Base-by-base conservation (phyloP, 1,140 invertebrate genomes). In the Drosophila bocki region DNA sequence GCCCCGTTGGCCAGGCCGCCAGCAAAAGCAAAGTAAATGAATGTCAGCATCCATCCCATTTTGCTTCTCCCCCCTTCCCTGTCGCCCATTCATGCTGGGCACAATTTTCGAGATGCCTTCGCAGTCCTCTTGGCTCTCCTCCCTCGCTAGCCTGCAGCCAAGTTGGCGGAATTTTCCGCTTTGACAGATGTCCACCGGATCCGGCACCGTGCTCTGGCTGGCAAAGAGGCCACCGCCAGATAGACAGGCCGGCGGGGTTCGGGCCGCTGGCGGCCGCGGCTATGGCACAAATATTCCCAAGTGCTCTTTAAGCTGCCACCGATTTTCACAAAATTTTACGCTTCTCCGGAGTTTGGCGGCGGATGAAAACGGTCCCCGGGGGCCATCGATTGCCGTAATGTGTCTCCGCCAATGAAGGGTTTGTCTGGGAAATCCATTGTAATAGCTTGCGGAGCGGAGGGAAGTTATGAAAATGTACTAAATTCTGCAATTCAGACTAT, bases 11-110 rank as follows among this genome's bases (percentile, higher is more conserved):
- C 51, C 68, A 62, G 71, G 41, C 65, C 74, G 57, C 62, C 71
- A 77, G 78, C 67, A 33, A 71, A 47, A 50, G 81, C 79, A 83
- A 60, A 72, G 68, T 72, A 72, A 74, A 87, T 88, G 84, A 87
- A 87, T 87, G 84, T 83, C 80, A 88, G 81, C 72, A 22, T 45
- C 33, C 53, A 45, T 50, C 12, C 44, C 39, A 33, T n/a, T 44
- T 22, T 68, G 3, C 13, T 12, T 15, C 13, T 12, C 17, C 3
- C 3, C n/a, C 37, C 11, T 13, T 12, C 29, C 29, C 26, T 7
- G 8, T 12, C 2, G 15, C 26, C 41, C 17, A 29, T 13, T 22
- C 26, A 19, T n/a, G 56, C 70, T 69, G 48, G 64, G 67, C 22
- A 35, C 22, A 35, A 60, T 75, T 80, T 80, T 75, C 50, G 62